Evolutionary conservation across 2,797 vertebrate species (phyloP).

Genomic region (Spheniscus humboldti): DNA sequence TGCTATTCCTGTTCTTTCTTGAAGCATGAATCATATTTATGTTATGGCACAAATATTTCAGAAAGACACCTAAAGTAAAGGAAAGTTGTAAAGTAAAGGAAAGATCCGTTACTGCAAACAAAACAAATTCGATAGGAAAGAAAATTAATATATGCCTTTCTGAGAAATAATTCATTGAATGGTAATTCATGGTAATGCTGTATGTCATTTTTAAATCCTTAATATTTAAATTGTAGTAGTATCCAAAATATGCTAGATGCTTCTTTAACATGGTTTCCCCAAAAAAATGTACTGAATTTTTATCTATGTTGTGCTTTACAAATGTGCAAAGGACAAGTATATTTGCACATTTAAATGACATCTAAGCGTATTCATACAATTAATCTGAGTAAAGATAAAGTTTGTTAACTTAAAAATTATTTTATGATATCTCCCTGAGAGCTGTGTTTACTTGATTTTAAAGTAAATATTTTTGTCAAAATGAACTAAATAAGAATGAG

Average conservation of each 20-base stretch:
- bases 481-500: not conserved
- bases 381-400: not conserved
- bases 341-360: not conserved
- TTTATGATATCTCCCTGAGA: not conserved
- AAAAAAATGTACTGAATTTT: not conserved
- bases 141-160: not conserved
- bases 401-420: not conserved
- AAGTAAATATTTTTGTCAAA: slow-evolving; percentile 10
- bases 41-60: not conserved
- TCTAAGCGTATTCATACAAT: not conserved
- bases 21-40: not conserved
- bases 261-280: not conserved
- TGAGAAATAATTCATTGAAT: not conserved
- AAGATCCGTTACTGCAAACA: not conserved
- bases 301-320: not conserved
- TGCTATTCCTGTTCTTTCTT: not conserved
- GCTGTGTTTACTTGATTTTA: not conserved
- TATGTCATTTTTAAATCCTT: not conserved
- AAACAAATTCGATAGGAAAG: not conserved
- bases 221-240: not conserved
- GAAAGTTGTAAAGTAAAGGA: not conserved
- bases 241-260: not conserved
- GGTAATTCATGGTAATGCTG: not conserved
- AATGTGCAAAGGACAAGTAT: not conserved
- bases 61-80: not conserved